Evolutionary conservation across 1,140 invertebrate species (phyloP).

Genomic region (Macrobrachium nipponense): DNA sequence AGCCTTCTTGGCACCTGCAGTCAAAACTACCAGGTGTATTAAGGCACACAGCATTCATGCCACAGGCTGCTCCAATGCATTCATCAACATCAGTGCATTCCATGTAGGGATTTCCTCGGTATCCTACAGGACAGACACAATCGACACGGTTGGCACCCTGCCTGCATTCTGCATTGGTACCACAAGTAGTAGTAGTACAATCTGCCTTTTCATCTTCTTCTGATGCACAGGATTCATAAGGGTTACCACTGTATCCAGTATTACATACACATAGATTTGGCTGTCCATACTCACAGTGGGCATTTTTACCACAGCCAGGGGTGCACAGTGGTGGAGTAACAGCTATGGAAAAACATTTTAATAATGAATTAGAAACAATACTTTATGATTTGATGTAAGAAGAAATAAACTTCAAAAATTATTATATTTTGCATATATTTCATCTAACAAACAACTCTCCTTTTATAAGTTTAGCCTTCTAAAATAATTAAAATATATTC

Average conservation of each 20-base stretch:
- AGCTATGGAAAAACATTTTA: slow-evolving; percentile 73
- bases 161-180: slow-evolving; percentile 81
- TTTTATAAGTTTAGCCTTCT: no score
- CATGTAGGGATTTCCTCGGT: slow-evolving; percentile 87
- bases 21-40: slow-evolving; percentile 89
- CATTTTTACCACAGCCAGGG: slow-evolving; percentile 83
- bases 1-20: slow-evolving; percentile 84
- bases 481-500: no score
- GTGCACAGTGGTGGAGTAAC: slow-evolving; percentile 81
- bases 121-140: slow-evolving; percentile 85
- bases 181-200: slow-evolving; percentile 82
- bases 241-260: slow-evolving; percentile 85
- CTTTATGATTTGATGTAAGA: slow-evolving; percentile 28
- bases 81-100: slow-evolving; percentile 86
- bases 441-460: no score
- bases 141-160: slow-evolving; percentile 80
- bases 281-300: slow-evolving; percentile 86
- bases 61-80: slow-evolving; percentile 84
- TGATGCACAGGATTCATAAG: slow-evolving; percentile 80
- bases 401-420: slow-evolving; percentile 1
- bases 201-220: slow-evolving; percentile 75
- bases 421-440: no score
- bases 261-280: slow-evolving; percentile 85
- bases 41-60: slow-evolving; percentile 86
- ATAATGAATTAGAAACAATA: background rate